Evolutionary conservation across 2,113 vertebrate species (phyloP), one percentile per base, ranked within the genome.

Genomic region (Antigone vipio): DNA sequence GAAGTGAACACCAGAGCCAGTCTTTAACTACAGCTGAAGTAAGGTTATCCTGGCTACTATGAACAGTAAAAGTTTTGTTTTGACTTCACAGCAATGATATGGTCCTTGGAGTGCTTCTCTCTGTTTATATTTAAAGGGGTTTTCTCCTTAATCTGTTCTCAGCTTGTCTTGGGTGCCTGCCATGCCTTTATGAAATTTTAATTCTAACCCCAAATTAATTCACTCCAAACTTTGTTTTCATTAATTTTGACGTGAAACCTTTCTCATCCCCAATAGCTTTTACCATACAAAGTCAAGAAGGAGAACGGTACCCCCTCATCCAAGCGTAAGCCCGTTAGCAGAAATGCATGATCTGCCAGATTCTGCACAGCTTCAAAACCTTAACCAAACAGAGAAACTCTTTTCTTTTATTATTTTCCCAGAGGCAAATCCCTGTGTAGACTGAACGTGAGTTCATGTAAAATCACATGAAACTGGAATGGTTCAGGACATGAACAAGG

Each of bases 131-230:
- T 95, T 96, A 88, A 91, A 85, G 77, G 45, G 30, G 7, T 91
- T 95, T 95, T 69, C 17, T 42, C 64, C 64, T 63, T 56, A 75
- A 73, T 56, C 94, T 78, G 52, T 73, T 95, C 68, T 95, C 91
- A 93, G 87, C 89, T 95, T 94, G 79, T 71, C 89, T 86, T 87
- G 88, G 83, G 91, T 75, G 35, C 71, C 56, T 97, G 94, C 93
- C 83, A 77, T 40, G 42, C 63, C 76, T 47, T 88, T 60, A 92
- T 67, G 58, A 94, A 97, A 92, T 91, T 92, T 95, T 87, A 85
- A 90, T 89, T 78, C 59, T 13, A 89, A 68, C 66, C 73, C 72
- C n/a, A 45, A 72, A 80, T 89, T 89, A 85, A 96, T 94, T 88
- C 91, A 11, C 81, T 96, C 82, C 73, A 91, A 92, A 85, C 78